Percentiles rank a stretch among this genome's conserved stretches.
Evolutionary conservation across 2,888 invertebrate species (phyloP).

Genomic region (Meiosimyza decipiens): DNA sequence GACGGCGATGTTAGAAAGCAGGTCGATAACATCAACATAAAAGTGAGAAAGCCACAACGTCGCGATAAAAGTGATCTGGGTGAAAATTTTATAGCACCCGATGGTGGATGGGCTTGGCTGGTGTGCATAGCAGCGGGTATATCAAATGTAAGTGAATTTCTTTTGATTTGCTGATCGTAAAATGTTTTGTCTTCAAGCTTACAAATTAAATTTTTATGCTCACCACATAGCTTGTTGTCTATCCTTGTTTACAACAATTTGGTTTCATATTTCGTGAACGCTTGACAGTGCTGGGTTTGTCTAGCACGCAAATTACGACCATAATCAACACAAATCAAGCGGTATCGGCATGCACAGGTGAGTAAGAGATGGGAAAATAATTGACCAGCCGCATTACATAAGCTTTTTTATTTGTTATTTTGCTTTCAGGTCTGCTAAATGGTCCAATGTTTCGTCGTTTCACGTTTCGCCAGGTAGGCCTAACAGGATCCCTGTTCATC

Average conservation of each 20-base stretch:
- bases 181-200: too few relatives aligned
- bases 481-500: constrained; percentile 72
- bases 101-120: constrained; percentile 82
- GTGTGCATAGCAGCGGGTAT: constrained; percentile 77
- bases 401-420: background rate
- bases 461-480: constrained; percentile 76
- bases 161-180: background rate
- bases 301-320: constrained; percentile 76
- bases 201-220: background rate
- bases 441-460: constrained; percentile 78
- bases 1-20: constrained; percentile 40
- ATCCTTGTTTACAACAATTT: constrained; percentile 78
- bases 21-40: constrained; percentile 33
- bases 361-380: constrained; percentile 38
- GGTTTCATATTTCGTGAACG: constrained; percentile 77
- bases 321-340: constrained; percentile 80
- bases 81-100: constrained; percentile 75
- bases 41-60: constrained; percentile 64
- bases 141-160: constrained; percentile 73
- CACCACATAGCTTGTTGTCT: constrained; percentile 71
- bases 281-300: constrained; percentile 72
- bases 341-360: constrained; percentile 77
- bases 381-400: background rate
- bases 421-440: constrained; percentile 69
- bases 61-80: constrained; percentile 64